Percentiles rank a stretch among this genome's conserved stretches.
Evolutionary conservation across 2,797 vertebrate genomes (phyloP).

Genomic region (Spinibarbus caldwelli): DNA sequence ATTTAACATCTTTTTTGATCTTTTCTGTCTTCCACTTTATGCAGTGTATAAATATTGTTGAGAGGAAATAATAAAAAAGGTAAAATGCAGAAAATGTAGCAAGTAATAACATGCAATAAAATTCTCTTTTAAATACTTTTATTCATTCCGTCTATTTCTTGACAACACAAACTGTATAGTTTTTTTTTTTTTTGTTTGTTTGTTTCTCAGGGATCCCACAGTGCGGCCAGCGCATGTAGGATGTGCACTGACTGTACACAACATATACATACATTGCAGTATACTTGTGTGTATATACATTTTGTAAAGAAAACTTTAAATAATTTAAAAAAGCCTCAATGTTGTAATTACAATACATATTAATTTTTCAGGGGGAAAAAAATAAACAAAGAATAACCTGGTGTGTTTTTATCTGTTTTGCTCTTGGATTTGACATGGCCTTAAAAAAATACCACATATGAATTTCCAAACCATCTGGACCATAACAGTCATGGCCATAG

Average conservation of each 20-base stretch:
- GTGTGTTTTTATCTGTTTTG: background rate
- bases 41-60: background rate
- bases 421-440: background rate
- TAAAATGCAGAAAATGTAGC: background rate
- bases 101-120: background rate
- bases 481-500: constrained; percentile 41
- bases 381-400: background rate
- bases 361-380: background rate
- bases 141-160: constrained; percentile 58
- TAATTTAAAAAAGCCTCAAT: constrained; percentile 50
- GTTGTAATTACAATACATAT: constrained; percentile 13
- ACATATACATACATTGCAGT: constrained; percentile 67
- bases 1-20: background rate
- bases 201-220: constrained; percentile 35
- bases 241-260: constrained; percentile 63
- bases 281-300: constrained; percentile 66
- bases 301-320: constrained; percentile 60
- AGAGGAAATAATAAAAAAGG: background rate
- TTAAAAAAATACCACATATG: background rate
- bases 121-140: constrained; percentile 59
- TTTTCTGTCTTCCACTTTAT: background rate
- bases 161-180: constrained; percentile 52
- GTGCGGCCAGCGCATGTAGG: constrained; percentile 62
- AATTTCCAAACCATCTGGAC: background rate
- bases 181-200: constrained; percentile 24